Base-by-base conservation (phyloP, 1,140 invertebrate genomes). In the Eufriesea mexicana region DNA sequence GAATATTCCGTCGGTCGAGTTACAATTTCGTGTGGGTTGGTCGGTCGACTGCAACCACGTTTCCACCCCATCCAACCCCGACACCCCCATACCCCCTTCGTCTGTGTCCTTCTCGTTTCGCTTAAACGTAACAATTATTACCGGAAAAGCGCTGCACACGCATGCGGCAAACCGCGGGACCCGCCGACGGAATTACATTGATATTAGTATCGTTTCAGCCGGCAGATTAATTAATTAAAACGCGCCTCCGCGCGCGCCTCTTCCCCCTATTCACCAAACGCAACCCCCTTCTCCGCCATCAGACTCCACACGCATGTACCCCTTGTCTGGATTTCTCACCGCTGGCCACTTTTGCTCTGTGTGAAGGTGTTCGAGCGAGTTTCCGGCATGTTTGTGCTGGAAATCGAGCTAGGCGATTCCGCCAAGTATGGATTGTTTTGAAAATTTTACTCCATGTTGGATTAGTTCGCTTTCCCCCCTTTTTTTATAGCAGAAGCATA, bases 141-240 rank as follows among this genome's bases (percentile, higher is more conserved):
- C 87, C 82, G 84, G 84, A 90, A 91, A 91, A 89, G 90, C 87
- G 84, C 62, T 86, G 86, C 81, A 86, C 84, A 89, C 86, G 89
- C 90, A 87, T 92, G 91, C 85, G 91, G 91, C 84, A 83, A 90
- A 92, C 92, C 92, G 84, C 93, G 86, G 86, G 87, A 77, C 83
- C 89, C 75, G 77, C 84, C 85, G 84, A 84, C 89, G 86, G 88
- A 91, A 93, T 93, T 91, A 93, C 92, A 92, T 91, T 91, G 91
- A 91, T 93, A 93, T 93, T 92, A 93, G 91, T 91, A 91, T 91
- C 89, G 90, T 92, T 90, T 89, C 87, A 76, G 54, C 75, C 85
- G 83, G 85, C 87, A 88, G 89, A 94, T 94, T 93, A 94, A 94
- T 94, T 94, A 94, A 94, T 94, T 93, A 93, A 94, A 94, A 93